Base-by-base conservation (phyloP, 2,888 invertebrate species). In the Cremastobaeus sp. region DNA sequence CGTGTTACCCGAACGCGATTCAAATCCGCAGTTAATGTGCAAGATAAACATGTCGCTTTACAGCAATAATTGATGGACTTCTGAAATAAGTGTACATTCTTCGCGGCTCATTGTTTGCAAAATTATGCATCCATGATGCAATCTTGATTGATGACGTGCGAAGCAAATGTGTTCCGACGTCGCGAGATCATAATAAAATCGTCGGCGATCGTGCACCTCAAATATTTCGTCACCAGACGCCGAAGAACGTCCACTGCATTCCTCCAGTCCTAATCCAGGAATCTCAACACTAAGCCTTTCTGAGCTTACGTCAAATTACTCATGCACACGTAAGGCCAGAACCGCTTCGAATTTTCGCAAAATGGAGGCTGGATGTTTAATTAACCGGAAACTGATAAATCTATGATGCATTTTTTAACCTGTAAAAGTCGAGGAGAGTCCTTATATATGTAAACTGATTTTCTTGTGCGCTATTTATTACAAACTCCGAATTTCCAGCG, bases 111-210 rank as follows among this genome's bases (percentile, higher is more conserved):
- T 69, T 69, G 68, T 69, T 52, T 69, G 59, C 59, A 60, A 69
- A 69, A 69, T 68, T 59, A 68, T 68, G 68, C 68, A 69, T 60
- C 43, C 59, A 32, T 69, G 68, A 60, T 69, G 68, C 68, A 69
- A 69, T 60, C 59, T 59, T 60, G 68, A 59, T 68, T 60, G 59
- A 52, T 68, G 50, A 68, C 37, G 68, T 74, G 57, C 41, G 34
- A 50, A 32, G 32, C 28, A 50, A 66, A 57, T 57, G 48, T 41
- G 55, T 55, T 48, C 55, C 32, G 17, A 54, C 55, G 25, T 47
- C 37, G 50, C 18, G 25, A 17, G 50, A 39, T 50, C 48, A 48
- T 62, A 62, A 60, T 64, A 37, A 43, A 62, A 17, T 48, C 62
- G 48, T 62, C 30, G 39, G 12, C 12, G 11, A 48, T 2, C 2